phyloP scores from a whole-genome alignment of 2,888 invertebrate species.

The Laspeyria flexula region DNA sequence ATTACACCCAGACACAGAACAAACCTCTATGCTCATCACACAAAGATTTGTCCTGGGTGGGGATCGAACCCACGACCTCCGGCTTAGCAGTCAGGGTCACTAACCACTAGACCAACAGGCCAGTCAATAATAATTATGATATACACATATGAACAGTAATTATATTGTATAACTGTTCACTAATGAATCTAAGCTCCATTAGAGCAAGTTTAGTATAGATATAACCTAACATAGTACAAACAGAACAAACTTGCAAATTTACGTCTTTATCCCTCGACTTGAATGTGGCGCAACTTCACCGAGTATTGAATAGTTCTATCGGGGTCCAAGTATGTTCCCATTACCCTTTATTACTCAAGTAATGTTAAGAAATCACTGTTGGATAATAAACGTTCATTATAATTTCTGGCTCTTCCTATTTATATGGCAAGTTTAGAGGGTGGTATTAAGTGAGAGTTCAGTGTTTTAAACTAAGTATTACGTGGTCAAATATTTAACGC shows the following conservation, averaged over 20 bases:
- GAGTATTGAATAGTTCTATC: slow-evolving; percentile 37
- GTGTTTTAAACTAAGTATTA: neutral
- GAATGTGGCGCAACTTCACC: slow-evolving; percentile 34
- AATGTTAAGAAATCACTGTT: slow-evolving; percentile 25
- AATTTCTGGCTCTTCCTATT: slow-evolving; percentile 10
- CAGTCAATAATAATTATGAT: too few species aligned
- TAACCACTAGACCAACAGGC: too few species aligned
- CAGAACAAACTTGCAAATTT: slow-evolving; percentile 43
- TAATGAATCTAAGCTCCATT: neutral
- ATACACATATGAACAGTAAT: too few species aligned
- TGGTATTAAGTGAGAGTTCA: slow-evolving; percentile 8
- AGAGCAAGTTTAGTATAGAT: neutral
- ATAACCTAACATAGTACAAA: neutral
- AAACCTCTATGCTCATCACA: too few species aligned
- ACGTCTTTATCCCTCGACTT: slow-evolving; percentile 32
- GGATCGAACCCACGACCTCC: too few species aligned
- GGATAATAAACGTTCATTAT: slow-evolving; percentile 15
- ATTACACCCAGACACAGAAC: too few species aligned
- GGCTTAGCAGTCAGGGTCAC: too few species aligned
- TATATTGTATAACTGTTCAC: neutral
- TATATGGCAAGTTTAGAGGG: slow-evolving; percentile 5
- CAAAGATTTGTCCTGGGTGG: too few species aligned
- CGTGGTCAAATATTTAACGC: neutral
- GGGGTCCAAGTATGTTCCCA: slow-evolving; percentile 36
- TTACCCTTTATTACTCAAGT: slow-evolving; percentile 23